These are phyloP conservation scores for Melanotaenia nigrans DNA, from an alignment of 2,797 vertebrate species.

Conservation along the genomic window DNA sequence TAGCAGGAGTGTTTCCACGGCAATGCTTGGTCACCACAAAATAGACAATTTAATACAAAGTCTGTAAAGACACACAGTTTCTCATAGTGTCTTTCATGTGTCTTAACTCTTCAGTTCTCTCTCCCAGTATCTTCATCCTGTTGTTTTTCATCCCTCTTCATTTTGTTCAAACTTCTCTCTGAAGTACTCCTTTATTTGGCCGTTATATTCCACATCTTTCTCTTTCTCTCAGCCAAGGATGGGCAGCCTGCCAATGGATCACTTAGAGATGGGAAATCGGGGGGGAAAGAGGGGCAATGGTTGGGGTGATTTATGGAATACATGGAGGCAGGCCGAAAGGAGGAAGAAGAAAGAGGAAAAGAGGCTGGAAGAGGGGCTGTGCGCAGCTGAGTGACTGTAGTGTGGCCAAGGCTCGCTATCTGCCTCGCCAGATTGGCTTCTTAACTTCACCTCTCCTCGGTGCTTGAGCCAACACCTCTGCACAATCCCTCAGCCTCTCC, in stretches of 20 bases:
- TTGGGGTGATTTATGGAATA: constrained; percentile 67
- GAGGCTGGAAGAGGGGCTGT: constrained; percentile 22
- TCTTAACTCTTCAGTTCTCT: constrained; percentile 20
- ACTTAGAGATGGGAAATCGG: constrained; percentile 71
- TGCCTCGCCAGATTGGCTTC: constrained; percentile 53
- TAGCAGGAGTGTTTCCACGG: constrained; percentile 4
- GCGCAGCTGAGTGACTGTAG: constrained; percentile 49
- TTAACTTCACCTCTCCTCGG: constrained; percentile 43
- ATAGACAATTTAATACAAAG: constrained; percentile 10
- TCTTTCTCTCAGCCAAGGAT: constrained; percentile 36
- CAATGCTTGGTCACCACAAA: constrained; percentile 36
- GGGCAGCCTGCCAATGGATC: constrained; percentile 78
- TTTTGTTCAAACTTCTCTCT: constrained; percentile 35
- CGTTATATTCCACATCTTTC: constrained; percentile 27
- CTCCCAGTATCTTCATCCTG: neutral
- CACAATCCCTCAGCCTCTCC: constrained; percentile 9
- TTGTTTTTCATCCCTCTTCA: constrained; percentile 22
- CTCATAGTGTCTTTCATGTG: constrained; percentile 30
- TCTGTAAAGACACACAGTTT: constrained; percentile 42
- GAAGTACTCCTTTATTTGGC: constrained; percentile 17
- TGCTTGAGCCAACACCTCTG: constrained; percentile 24
- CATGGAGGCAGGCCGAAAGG: constrained; percentile 18
- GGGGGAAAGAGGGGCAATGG: constrained; percentile 28
- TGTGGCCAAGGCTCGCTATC: constrained; percentile 56
- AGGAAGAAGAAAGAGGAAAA: neutral